Base-by-base conservation (phyloP, 2,797 vertebrate genomes). In the Xenops minutus region DNA sequence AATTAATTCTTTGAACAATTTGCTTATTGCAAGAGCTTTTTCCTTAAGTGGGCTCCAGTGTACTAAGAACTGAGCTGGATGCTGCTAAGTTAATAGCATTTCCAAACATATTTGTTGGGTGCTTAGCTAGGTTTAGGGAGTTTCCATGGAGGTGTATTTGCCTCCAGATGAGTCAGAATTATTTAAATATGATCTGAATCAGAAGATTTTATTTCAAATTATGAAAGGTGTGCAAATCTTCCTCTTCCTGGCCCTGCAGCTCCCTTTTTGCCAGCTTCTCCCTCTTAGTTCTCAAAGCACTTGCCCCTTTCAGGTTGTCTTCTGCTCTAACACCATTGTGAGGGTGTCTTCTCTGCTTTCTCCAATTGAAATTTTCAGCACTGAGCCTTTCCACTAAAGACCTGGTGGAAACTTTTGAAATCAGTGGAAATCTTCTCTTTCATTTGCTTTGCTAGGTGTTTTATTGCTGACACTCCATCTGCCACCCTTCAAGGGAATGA, bases 111-210 rank as follows among this genome's bases (percentile, higher is more conserved):
- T 48, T 95, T 74, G 44, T 82, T 2, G 2, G 29, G 32, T 88
- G 43, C 73, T 91, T 43, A 89, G 39, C 43, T 75, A 62, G 82
- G 48, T 78, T 88, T 90, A 84, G 63, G 46, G 63, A 86, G 73
- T 84, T 84, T 32, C 88, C n/a, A 55, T 76, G 66, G 69, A 93
- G 54, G 64, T 74, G 34, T 77, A 69, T 90, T 89, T 89, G 36
- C 79, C 1, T 23, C 44, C 39, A 93, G 82, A 93, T 93, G 89
- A 94, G 67, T 96, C 69, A 94, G 91, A 94, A 91, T 97, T 95
- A 92, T 91, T 96, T 84, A 88, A 92, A 78, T 64, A 69, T 29
- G 14, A 48, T 88, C 85, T 94, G 88, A 79, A 94, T 93, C 76
- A 88, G 79, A 92, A 81, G 71, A 67, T 67, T 95, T 94, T 79